A percentile compares a stretch with the other conserved stretches of the same genome.
These are phyloP conservation scores for Varanus komodoensis DNA, from an alignment of 2,113 vertebrate genomes.

Conservation along the genomic window DNA sequence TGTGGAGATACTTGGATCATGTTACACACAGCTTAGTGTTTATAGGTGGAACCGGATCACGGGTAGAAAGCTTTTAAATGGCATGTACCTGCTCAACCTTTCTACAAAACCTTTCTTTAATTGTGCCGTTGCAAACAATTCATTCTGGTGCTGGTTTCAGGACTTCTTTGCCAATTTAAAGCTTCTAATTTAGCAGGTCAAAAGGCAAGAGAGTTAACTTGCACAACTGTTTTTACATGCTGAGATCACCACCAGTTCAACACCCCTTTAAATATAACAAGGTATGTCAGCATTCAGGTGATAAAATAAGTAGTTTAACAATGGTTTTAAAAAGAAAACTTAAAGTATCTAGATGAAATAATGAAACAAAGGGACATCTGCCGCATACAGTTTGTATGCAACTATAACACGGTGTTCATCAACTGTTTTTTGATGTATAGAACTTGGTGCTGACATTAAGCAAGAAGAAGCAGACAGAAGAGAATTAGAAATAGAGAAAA, in stretches of 20 bases:
- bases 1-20: not conserved
- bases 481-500: conserved; percentile 51
- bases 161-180: not conserved
- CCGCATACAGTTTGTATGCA: not conserved
- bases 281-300: not conserved
- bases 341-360: not conserved
- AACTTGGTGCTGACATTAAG: conserved; percentile 68
- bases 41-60: not conserved
- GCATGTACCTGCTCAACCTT: not conserved
- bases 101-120: not conserved
- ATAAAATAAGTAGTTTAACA: not conserved
- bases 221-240: not conserved
- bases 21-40: not conserved
- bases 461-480: conserved; percentile 40
- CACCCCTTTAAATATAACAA: not conserved
- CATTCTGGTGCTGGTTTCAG: not conserved
- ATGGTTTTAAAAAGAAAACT: not conserved
- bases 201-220: too few species aligned
- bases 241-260: not conserved
- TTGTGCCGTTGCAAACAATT: not conserved
- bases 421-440: conserved; percentile 61
- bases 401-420: not conserved
- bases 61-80: not conserved
- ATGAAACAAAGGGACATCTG: not conserved
- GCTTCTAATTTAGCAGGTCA: not conserved